These are phyloP conservation scores for Chrysopilus asiliformis DNA, from an alignment of 2,888 invertebrate genomes.

Conservation along the genomic window DNA sequence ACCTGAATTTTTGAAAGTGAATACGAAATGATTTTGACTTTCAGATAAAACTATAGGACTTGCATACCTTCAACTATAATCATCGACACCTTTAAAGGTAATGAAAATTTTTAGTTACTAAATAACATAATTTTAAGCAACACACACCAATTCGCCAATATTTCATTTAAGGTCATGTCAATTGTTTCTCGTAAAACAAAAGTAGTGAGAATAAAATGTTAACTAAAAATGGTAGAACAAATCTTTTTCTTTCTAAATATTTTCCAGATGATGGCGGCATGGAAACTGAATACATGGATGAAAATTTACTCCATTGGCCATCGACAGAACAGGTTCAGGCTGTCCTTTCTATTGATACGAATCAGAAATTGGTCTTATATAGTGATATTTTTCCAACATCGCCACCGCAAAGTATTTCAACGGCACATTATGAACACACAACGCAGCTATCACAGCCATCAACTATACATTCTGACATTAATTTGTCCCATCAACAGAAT, in stretches of 20 bases:
- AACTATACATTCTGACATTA: not conserved
- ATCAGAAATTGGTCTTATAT: constrained; percentile 9
- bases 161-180: too few relatives aligned
- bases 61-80: too few relatives aligned
- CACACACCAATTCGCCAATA: too few relatives aligned
- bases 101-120: too few relatives aligned
- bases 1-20: too few relatives aligned
- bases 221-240: constrained; percentile 1
- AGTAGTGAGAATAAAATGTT: too few relatives aligned
- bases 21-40: too few relatives aligned
- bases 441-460: constrained; percentile 4
- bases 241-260: constrained; percentile 4
- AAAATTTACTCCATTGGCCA: constrained; percentile 11
- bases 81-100: too few relatives aligned
- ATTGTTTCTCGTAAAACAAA: too few relatives aligned
- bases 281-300: constrained; percentile 10
- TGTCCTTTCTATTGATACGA: constrained; percentile 7
- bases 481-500: not conserved
- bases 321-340: constrained; percentile 6
- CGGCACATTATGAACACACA: too few relatives aligned
- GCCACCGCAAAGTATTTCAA: not conserved
- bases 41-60: too few relatives aligned
- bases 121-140: too few relatives aligned
- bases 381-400: constrained; percentile 2
- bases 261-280: constrained; percentile 10